These are phyloP conservation scores for Diabrotica undecimpunctata DNA, from an alignment of 1,140 invertebrate species.

Conservation along the genomic window DNA sequence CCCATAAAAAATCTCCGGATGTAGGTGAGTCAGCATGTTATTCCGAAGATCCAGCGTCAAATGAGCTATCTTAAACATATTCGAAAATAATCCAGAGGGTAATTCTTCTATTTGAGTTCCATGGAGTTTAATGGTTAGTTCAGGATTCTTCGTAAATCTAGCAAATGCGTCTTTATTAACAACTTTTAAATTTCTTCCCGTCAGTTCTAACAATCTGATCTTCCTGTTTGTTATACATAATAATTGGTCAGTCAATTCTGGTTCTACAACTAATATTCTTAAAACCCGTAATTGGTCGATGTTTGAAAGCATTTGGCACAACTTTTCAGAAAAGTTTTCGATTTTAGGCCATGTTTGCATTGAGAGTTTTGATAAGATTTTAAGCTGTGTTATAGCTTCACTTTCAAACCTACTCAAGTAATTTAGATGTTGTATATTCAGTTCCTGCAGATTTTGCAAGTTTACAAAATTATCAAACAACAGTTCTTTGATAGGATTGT, in stretches of 20 bases:
- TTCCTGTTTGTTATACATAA: conserved; percentile 71
- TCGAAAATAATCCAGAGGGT: conserved; percentile 72
- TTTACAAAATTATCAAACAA: conserved; percentile 52
- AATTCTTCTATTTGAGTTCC: conserved; percentile 71
- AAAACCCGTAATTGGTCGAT: conserved; percentile 52
- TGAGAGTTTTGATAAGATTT: conserved; percentile 56
- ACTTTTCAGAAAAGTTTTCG: conserved; percentile 57
- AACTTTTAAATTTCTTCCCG: conserved; percentile 64
- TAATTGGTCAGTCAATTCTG: conserved; percentile 65
- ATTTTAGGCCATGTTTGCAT: conserved; percentile 66
- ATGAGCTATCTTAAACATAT: conserved; percentile 71
- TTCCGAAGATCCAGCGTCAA: conserved; percentile 77
- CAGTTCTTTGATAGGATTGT: conserved; percentile 46
- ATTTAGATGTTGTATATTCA: conserved; percentile 56
- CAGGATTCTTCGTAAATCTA: conserved; percentile 59
- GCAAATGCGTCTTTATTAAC: conserved; percentile 71
- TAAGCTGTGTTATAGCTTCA: conserved; percentile 60
- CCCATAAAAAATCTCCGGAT: conserved; percentile 78
- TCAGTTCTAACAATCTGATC: conserved; percentile 74
- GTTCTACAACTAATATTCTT: conserved; percentile 63
- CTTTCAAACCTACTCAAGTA: conserved; percentile 62
- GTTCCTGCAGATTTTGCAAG: conserved; percentile 54
- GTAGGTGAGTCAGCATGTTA: conserved; percentile 74
- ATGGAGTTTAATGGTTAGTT: conserved; percentile 70
- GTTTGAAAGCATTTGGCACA: conserved; percentile 57